Conservation (phyloP, 2,797 vertebrate genomes). For the Alfaro cultratus region DNA sequence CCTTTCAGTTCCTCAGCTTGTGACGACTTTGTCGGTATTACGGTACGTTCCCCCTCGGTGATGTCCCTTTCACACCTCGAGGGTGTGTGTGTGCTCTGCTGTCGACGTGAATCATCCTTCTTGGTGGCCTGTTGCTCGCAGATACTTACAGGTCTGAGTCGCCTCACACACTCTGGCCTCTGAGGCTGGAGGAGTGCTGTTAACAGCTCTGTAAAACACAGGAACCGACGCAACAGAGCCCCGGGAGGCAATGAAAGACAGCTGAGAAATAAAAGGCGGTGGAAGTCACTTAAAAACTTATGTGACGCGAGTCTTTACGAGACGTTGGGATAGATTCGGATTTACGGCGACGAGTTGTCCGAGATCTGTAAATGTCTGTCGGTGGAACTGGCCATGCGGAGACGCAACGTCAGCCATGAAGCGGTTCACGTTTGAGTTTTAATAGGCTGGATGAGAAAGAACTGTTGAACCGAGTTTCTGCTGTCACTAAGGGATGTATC, state of each 20-base stretch:
- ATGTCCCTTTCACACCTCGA: slow-evolving; percentile 43
- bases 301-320: background rate
- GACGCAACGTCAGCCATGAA: background rate
- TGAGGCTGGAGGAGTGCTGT: slow-evolving; percentile 39
- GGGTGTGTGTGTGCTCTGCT: slow-evolving; percentile 42
- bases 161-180: slow-evolving; percentile 32
- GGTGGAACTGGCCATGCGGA: background rate
- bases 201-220: slow-evolving; percentile 49
- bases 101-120: slow-evolving; percentile 56
- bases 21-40: slow-evolving; percentile 46
- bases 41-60: slow-evolving; percentile 23
- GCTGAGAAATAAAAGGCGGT: slow-evolving; percentile 8
- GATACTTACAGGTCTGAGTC: slow-evolving; percentile 49
- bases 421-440: background rate
- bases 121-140: slow-evolving; percentile 59
- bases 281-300: slow-evolving; percentile 6
- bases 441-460: background rate
- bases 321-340: background rate
- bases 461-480: background rate
- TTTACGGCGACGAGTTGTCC: background rate
- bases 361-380: background rate
- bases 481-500: background rate
- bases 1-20: slow-evolving; percentile 30
- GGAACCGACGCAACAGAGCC: slow-evolving; percentile 16
- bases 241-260: slow-evolving; percentile 14